Conservation (phyloP, 2,113 vertebrate species). For the Pionites leucogaster region DNA sequence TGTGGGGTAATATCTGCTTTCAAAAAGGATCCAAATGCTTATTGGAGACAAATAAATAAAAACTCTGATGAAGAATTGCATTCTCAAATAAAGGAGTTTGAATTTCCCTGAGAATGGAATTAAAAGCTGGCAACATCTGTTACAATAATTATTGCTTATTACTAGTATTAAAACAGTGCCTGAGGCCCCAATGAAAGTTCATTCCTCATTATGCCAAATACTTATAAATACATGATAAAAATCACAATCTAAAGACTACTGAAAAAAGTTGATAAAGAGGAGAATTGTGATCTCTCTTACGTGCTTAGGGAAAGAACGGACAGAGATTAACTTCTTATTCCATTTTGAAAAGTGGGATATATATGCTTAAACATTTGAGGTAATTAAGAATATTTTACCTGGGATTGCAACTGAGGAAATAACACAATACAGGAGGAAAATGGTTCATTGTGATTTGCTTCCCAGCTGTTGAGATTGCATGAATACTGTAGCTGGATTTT, state of each 20-base stretch:
- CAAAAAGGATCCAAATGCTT: neutral
- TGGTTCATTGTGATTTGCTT: neutral
- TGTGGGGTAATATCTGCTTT: neutral
- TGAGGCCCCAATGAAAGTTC: neutral
- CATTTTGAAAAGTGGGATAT: neutral
- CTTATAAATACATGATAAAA: neutral
- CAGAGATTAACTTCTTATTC: neutral
- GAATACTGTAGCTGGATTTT: neutral
- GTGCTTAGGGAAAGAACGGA: neutral
- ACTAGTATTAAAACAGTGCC: neutral
- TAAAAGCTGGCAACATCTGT: constrained; percentile 3
- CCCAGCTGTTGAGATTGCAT: neutral
- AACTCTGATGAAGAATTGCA: neutral
- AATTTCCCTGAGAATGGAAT: neutral
- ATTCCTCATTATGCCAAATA: neutral
- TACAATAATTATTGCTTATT: neutral
- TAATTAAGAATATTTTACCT: neutral
- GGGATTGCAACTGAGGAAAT: neutral
- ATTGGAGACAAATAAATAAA: neutral
- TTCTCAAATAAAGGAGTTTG: neutral
- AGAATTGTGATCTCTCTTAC: neutral
- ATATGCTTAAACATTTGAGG: neutral
- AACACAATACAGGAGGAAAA: neutral
- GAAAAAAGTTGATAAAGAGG: neutral
- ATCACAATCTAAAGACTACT: neutral